These are phyloP conservation scores for Alfaro cultratus DNA, from an alignment of 2,797 vertebrate species.

Conservation along the genomic window DNA sequence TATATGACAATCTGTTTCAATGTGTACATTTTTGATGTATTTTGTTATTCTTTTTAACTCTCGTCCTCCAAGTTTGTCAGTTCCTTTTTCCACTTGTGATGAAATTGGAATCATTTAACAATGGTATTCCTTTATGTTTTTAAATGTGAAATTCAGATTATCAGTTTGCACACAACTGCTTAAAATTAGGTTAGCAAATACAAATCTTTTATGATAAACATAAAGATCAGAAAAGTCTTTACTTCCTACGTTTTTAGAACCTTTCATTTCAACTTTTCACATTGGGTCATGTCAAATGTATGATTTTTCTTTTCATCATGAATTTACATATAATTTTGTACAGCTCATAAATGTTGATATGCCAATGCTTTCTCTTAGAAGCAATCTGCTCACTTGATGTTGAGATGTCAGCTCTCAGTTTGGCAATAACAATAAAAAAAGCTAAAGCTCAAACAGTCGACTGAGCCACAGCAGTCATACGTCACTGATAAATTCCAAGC, in stretches of 20 bases:
- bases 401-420: background rate
- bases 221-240: background rate
- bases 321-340: background rate
- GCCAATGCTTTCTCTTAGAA: background rate
- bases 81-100: background rate
- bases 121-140: background rate
- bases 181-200: background rate
- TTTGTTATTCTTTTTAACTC: background rate
- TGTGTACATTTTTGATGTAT: background rate
- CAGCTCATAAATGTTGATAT: background rate
- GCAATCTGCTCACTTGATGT: background rate
- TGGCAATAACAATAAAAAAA: background rate
- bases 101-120: background rate
- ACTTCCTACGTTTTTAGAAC: background rate
- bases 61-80: background rate
- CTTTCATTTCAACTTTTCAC: background rate
- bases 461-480: constrained; percentile 37
- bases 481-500: constrained; percentile 77
- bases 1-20: background rate
- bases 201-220: background rate
- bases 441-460: constrained; percentile 1
- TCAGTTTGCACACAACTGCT: background rate
- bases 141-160: background rate
- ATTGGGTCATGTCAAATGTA: background rate
- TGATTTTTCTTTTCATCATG: background rate